Base-by-base conservation (phyloP, 2,113 vertebrate species). In the Callipepla californica region DNA sequence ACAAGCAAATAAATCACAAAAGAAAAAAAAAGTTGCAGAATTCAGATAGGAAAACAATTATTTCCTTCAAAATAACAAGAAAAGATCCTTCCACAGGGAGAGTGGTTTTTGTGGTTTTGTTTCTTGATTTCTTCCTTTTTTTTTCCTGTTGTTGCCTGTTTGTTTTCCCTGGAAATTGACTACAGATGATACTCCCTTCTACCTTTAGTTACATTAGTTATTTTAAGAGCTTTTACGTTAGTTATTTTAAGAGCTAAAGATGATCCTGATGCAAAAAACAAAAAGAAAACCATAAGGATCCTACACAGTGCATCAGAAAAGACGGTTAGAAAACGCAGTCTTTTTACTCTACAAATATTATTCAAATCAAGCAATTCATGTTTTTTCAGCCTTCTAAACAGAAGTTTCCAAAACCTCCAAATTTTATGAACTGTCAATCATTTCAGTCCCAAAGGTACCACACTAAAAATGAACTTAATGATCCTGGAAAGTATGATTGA, bases 361-460 rank as follows among this genome's bases (percentile, higher is more conserved):
- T 69, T 69, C 65, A 92, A 91, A 91, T 57, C 42, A 89, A 66
- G 38, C 26, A 94, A 80, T 87, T 91, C 74, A 87, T 38, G 23
- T 61, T 15, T 75, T 90, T 94, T 63, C 74, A 79, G 30, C 18
- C 55, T 58, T n/a, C 17, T 17, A 85, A 4, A 44, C 25, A 74
- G 75, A 92, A n/a, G 59, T 82, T 81, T 91, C 84, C 50, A 91
- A 25, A 47, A 59, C 23, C 79, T 92, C 62, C 4, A 20, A 58
- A 80, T 89, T 93, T 94, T 85, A 85, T 47, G 55, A 82, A 50
- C 81, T 85, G 84, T 58, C 84, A 85, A 34, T 94, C 81, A 85
- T 85, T 78, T 45, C 30, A 80, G 13, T 85, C 89, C 80, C 91
- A 93, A 59, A 89, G 91, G 55, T 66, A 38, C 4, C 28, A 5